These are phyloP conservation scores for Colius striatus DNA, from an alignment of 2,113 vertebrate species.

Conservation along the genomic window DNA sequence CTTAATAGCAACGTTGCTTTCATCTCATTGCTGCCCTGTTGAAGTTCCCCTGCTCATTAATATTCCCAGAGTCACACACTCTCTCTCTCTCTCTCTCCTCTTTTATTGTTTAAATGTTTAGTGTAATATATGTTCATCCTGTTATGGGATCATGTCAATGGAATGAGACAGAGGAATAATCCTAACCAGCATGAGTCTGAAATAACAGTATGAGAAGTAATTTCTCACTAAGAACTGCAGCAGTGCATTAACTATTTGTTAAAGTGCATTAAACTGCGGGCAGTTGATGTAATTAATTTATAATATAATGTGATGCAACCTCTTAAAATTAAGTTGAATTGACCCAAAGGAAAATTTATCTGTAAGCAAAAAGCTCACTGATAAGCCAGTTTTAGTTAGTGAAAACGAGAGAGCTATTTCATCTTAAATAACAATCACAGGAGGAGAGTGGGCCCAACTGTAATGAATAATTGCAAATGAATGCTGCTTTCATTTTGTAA, in stretches of 20 bases:
- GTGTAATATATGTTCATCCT: slow-evolving; percentile 42
- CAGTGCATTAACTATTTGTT: slow-evolving; percentile 15
- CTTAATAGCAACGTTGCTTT: slow-evolving; percentile 60
- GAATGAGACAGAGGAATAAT: slow-evolving; percentile 40
- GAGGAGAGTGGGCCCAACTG: background rate
- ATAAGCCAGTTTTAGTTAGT: slow-evolving; percentile 24
- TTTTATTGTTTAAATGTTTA: slow-evolving; percentile 67
- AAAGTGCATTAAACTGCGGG: slow-evolving; percentile 1
- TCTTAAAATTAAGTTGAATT: slow-evolving; percentile 54
- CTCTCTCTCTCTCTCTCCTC: background rate
- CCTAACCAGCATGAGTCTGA: background rate
- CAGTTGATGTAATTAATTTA: slow-evolving; percentile 59
- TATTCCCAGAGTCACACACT: slow-evolving; percentile 15
- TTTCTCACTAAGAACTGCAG: slow-evolving; percentile 13
- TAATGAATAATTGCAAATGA: slow-evolving; percentile 46
- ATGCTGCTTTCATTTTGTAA: slow-evolving; percentile 40
- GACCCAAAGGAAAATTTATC: slow-evolving; percentile 6
- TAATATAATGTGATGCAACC: slow-evolving; percentile 13
- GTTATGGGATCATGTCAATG: slow-evolving; percentile 49
- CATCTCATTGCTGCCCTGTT: slow-evolving; percentile 41
- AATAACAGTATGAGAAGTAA: slow-evolving; percentile 1
- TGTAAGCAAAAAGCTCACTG: slow-evolving; percentile 25
- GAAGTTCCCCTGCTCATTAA: slow-evolving; percentile 52
- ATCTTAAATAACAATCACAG: slow-evolving; percentile 40
- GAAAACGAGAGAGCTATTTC: background rate